These are phyloP conservation scores for Vanessa cardui DNA, from an alignment of 2,888 invertebrate genomes.

Conservation along the genomic window DNA sequence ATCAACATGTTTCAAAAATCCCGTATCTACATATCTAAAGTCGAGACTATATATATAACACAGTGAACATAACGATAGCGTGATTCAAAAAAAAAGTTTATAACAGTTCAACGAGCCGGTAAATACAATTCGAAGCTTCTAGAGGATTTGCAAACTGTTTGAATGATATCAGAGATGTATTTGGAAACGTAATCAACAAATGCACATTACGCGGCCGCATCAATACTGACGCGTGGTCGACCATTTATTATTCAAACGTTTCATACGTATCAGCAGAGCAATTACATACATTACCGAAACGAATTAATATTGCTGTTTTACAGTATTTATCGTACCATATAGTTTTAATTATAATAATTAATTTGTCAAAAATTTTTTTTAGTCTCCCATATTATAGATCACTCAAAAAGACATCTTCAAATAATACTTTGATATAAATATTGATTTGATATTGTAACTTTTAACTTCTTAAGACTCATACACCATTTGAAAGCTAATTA, in stretches of 20 bases:
- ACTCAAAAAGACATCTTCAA: no score
- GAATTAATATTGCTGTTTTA: constrained; percentile 16
- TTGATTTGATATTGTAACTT: no score
- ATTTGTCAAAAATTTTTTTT: no score
- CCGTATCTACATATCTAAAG: no score
- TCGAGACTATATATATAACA: no score
- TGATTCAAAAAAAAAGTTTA: no score
- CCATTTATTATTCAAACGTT: constrained; percentile 8
- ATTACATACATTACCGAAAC: constrained; percentile 11
- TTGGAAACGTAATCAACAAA: constrained; percentile 7
- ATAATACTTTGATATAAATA: no score
- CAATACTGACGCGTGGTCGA: constrained; percentile 7
- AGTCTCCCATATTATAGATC: no score
- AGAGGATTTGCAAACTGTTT: not conserved
- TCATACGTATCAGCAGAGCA: not conserved
- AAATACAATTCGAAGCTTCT: not conserved
- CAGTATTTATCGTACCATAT: not conserved
- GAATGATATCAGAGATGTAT: not conserved
- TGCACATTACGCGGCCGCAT: constrained; percentile 2
- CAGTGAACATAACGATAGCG: no score
- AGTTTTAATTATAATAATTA: constrained; percentile 3
- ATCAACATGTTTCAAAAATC: no score
- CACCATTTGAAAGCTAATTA: no score
- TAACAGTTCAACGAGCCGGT: not conserved
- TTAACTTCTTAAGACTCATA: no score